Conservation (phyloP, 1,140 invertebrate genomes). For the Pseudomyrmex pallidus region DNA sequence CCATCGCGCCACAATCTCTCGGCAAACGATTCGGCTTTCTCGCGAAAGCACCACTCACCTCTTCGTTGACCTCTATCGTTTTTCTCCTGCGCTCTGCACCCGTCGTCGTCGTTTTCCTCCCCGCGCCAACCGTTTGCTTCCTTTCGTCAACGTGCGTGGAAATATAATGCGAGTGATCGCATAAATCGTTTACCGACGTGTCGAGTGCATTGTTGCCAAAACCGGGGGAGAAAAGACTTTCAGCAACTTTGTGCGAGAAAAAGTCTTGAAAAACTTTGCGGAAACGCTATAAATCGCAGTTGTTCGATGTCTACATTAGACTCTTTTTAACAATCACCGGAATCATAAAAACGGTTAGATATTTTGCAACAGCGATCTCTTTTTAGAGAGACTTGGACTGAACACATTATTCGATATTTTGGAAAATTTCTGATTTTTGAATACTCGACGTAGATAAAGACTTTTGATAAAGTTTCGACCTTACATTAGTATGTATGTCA, state of each 20-base stretch:
- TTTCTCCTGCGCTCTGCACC: conserved; percentile 60
- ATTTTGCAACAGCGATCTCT: neutral
- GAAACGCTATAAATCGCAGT: neutral
- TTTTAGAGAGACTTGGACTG: neutral
- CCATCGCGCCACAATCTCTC: conserved; percentile 59
- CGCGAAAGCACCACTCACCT: conserved; percentile 71
- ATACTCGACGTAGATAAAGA: too few relatives aligned
- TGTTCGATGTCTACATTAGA: conserved; percentile 4
- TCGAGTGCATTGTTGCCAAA: conserved; percentile 39
- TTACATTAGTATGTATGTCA: too few relatives aligned
- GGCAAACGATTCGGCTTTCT: conserved; percentile 71
- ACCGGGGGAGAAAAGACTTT: neutral
- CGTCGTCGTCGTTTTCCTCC: conserved; percentile 1
- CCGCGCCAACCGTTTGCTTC: neutral
- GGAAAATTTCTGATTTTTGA: too few relatives aligned
- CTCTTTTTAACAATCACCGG: neutral
- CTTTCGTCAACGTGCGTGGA: conserved; percentile 25
- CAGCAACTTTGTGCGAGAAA: neutral
- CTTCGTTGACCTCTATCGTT: conserved; percentile 49
- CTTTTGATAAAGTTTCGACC: too few relatives aligned
- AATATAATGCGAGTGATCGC: conserved; percentile 48
- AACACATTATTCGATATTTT: neutral
- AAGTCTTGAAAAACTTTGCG: neutral
- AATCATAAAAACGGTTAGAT: neutral
- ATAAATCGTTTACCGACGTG: conserved; percentile 48